Evolutionary conservation across 2,888 invertebrate species (phyloP).

Genomic region (Beris chalybata): DNA sequence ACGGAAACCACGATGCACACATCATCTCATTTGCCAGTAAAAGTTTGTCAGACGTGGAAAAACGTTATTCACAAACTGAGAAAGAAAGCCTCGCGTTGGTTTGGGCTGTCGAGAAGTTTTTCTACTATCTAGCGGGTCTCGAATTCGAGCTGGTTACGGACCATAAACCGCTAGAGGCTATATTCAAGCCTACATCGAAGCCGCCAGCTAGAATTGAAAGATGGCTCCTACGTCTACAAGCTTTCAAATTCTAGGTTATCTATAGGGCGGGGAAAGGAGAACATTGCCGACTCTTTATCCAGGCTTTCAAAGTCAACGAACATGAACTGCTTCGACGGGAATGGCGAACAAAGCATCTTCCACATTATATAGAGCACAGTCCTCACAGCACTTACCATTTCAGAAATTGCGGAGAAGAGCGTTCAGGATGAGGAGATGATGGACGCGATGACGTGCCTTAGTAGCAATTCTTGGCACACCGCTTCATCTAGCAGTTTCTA

Average conservation of each 20-base stretch:
- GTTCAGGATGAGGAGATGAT: too few species aligned
- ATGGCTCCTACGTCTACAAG: slow-evolving; percentile 41
- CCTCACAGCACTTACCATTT: too few species aligned
- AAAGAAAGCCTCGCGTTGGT: slow-evolving; percentile 47
- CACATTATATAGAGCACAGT: too few species aligned
- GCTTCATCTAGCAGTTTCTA: background rate
- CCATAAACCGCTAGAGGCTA: slow-evolving; percentile 46
- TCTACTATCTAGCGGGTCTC: slow-evolving; percentile 51
- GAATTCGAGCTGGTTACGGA: slow-evolving; percentile 48
- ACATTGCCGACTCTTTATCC: too few species aligned
- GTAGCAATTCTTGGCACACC: background rate
- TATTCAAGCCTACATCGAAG: slow-evolving; percentile 43
- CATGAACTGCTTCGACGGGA: too few species aligned
- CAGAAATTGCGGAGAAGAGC: too few species aligned
- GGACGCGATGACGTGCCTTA: background rate
- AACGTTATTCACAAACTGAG: slow-evolving; percentile 47
- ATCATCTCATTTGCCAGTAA: slow-evolving; percentile 40
- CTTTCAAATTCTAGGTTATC: slow-evolving; percentile 41
- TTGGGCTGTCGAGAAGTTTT: slow-evolving; percentile 51
- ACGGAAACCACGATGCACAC: slow-evolving; percentile 37
- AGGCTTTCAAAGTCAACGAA: too few species aligned
- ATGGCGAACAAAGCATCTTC: too few species aligned
- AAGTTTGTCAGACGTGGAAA: background rate
- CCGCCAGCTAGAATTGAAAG: slow-evolving; percentile 43
- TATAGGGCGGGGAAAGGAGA: slow-evolving; percentile 40